Evolutionary conservation across 2,888 invertebrate genomes (phyloP), one percentile per base, ranked within the genome.

Genomic region (Chromoteleia sp.): DNA sequence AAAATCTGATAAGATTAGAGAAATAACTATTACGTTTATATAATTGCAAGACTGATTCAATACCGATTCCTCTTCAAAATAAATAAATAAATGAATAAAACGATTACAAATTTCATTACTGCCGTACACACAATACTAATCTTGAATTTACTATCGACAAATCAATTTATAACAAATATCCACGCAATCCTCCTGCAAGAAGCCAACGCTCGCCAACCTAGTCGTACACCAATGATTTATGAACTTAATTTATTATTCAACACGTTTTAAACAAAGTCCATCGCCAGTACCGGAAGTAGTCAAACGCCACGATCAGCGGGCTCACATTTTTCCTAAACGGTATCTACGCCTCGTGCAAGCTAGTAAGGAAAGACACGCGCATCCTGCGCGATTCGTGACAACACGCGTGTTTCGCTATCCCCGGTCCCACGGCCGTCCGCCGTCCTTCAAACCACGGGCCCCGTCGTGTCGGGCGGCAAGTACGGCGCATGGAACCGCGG

Each of bases 381-480:
- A 91, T 91, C 91, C 91, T 91, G 91, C 87, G 84, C 85, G 80
- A 85, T 85, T 87, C 91, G 90, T 91, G 90, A 91, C 89, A 86
- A 87, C 88, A 86, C 87, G 90, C 88, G 84, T 86, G 82, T 82
- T 81, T 82, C 82, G 58, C 54, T 56, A 68, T 52, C 79, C 54
- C 75, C 14, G 6, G 30, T 71, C 67, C 52, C 70, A 45, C 81
- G 68, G 52, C 59, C 75, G 39, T 74, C 58, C 48, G 39, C 52
- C 59, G 45, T 79, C 73, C 65, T 79, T 74, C 68, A 61, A 61
- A 10, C 67, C 59, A 79, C 79, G 79, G 74, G 79, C 14, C 74
- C 68, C 50, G 48, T 54, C 79, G 73, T 54, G 50, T 36, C 15
- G 54, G 45, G 48, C 61, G 48, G 50, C 68, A 17, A 15, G 14